Evolutionary conservation across 2,797 vertebrate genomes (phyloP).

Genomic region (Cirrhinus molitorella): DNA sequence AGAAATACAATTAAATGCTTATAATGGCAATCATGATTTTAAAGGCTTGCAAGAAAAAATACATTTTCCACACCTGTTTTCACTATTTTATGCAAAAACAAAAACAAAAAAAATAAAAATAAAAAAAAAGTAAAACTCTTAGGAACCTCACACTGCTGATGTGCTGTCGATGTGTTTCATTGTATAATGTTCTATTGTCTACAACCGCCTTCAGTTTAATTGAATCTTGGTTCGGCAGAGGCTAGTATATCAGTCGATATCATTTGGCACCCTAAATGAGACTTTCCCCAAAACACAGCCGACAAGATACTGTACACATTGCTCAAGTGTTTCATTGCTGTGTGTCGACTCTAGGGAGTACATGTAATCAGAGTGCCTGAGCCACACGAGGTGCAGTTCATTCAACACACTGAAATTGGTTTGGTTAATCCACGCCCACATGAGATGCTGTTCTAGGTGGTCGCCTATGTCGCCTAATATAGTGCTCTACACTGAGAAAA

Average conservation of each 20-base stretch:
- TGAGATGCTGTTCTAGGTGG: background rate
- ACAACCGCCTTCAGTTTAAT: background rate
- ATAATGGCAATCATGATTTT: background rate
- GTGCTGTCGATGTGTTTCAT: background rate
- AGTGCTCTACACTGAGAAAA: background rate
- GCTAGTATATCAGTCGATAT: background rate
- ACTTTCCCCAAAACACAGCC: background rate
- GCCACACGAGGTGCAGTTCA: background rate
- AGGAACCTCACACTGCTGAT: background rate
- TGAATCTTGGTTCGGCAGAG: background rate
- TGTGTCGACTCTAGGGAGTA: background rate
- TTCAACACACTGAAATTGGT: constrained; percentile 2
- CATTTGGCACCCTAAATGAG: background rate
- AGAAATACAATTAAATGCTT: background rate
- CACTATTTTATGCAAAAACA: background rate
- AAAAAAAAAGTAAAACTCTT: no score
- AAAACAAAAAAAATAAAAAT: no score
- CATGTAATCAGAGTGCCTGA: background rate
- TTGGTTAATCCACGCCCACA: background rate
- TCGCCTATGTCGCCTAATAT: background rate
- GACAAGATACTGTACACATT: background rate
- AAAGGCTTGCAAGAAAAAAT: background rate
- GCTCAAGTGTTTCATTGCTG: background rate
- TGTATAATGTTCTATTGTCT: background rate
- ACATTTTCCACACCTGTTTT: background rate